These are phyloP conservation scores for Peromyscus leucopus DNA, from an alignment of 2,113 vertebrate species.

Conservation along the genomic window DNA sequence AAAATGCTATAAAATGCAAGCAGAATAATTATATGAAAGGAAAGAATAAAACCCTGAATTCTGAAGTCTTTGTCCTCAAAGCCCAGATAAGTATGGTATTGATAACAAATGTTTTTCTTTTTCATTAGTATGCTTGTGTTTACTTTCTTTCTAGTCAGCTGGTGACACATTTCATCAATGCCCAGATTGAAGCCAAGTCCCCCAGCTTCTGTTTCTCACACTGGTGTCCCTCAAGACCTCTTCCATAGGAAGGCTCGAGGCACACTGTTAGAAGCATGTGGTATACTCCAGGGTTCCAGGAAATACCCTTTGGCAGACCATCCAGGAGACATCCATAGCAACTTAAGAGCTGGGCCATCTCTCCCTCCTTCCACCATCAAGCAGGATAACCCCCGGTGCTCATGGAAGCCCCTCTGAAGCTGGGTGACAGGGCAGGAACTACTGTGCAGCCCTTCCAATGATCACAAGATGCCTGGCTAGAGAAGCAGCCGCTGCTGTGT, in stretches of 20 bases:
- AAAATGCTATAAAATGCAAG: slow-evolving; percentile 38
- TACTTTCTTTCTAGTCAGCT: background rate
- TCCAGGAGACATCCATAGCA: background rate
- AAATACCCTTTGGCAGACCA: background rate
- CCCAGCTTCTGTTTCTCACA: background rate
- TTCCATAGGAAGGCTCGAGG: background rate
- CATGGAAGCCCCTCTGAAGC: background rate
- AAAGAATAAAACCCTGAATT: background rate
- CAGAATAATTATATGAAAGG: background rate
- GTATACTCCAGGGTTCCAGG: background rate
- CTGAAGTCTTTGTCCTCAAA: background rate
- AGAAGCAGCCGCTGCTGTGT: slow-evolving; percentile 59
- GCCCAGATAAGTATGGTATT: background rate
- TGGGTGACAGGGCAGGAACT: background rate
- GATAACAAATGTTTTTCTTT: background rate
- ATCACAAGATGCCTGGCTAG: slow-evolving; percentile 33
- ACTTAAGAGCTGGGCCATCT: background rate
- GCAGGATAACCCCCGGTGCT: no score
- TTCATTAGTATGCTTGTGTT: background rate
- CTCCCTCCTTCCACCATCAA: background rate
- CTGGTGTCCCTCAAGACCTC: background rate
- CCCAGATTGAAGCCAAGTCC: background rate
- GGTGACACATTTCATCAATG: background rate
- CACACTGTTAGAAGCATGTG: background rate
- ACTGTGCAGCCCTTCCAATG: background rate